phyloP scores from a whole-genome alignment of 2,888 invertebrate genomes.

The Theretra japonica region DNA sequence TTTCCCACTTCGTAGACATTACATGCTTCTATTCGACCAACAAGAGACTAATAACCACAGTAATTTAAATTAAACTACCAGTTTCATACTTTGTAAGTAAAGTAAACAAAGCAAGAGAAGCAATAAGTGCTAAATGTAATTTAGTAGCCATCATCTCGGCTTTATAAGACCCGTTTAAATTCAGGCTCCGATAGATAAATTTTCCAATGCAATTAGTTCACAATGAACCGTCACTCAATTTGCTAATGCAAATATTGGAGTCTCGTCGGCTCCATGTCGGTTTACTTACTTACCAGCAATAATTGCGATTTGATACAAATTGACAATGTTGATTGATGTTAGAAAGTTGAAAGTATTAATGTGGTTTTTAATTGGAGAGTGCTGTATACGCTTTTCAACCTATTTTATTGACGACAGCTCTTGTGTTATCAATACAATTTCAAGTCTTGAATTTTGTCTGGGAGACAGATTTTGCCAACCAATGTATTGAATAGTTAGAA shows the following conservation, averaged over 20 bases:
- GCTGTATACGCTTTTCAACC: not conserved
- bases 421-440: not conserved
- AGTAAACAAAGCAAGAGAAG: too few species aligned
- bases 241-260: conserved; percentile 17
- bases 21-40: too few species aligned
- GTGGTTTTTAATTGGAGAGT: conserved; percentile 1
- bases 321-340: conserved; percentile 17
- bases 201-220: not conserved
- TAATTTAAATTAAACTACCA: too few species aligned
- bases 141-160: not conserved
- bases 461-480: too few species aligned
- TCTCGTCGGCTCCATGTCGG: not conserved
- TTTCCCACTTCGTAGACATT: too few species aligned
- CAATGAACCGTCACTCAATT: not conserved
- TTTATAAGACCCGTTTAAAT: not conserved
- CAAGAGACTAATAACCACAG: too few species aligned
- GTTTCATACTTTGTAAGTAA: too few species aligned
- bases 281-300: conserved; percentile 10
- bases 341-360: conserved; percentile 20
- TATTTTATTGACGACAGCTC: not conserved
- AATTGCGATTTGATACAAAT: conserved; percentile 21
- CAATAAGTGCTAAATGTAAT: not conserved
- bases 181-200: not conserved
- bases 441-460: not conserved
- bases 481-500: too few species aligned